Percentiles rank a stretch among this genome's conserved stretches.
Evolutionary conservation across 92 coral and sea anemone genomes (phyloP).

Genomic region (Chrysogorgia sp.): DNA sequence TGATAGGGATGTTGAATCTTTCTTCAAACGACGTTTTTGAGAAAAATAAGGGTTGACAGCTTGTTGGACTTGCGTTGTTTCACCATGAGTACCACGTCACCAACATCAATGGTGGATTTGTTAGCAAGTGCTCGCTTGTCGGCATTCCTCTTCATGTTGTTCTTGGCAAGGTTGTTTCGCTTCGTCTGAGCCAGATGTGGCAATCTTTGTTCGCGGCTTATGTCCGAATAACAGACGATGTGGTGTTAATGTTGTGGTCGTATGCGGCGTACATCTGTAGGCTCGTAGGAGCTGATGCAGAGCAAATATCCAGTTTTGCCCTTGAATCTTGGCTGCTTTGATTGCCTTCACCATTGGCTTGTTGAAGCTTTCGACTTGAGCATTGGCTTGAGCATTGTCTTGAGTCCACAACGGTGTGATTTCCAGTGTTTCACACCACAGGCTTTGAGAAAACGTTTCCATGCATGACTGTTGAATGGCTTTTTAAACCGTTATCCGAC

Average conservation of each 20-base stretch:
- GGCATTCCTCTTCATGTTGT: conserved; percentile 31
- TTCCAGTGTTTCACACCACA: conserved; percentile 33
- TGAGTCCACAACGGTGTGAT: no score
- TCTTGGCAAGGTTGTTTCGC: conserved; percentile 33
- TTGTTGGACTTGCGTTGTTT: conserved; percentile 35
- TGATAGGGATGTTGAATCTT: no score
- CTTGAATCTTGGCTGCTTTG: conserved; percentile 22
- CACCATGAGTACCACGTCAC: conserved; percentile 12
- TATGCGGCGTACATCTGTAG: conserved; percentile 45
- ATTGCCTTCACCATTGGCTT: conserved; percentile 24
- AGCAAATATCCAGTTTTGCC: conserved; percentile 6
- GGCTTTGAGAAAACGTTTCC: conserved; percentile 24
- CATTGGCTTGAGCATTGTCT: no score
- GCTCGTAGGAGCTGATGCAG: conserved; percentile 43
- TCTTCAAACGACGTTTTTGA: no score
- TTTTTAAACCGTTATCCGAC: conserved; percentile 54
- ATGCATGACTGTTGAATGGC: conserved; percentile 47
- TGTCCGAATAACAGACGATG: conserved; percentile 38
- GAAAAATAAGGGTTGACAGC: conserved; percentile 48
- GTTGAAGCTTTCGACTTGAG: conserved; percentile 20
- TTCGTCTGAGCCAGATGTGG: conserved; percentile 14
- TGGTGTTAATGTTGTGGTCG: conserved; percentile 37
- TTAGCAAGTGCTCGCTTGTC: conserved; percentile 36
- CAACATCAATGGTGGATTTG: neutral
- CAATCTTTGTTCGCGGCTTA: conserved; percentile 42